These are phyloP conservation scores for Germaria angustata DNA, from an alignment of 2,888 invertebrate species.

Conservation along the genomic window DNA sequence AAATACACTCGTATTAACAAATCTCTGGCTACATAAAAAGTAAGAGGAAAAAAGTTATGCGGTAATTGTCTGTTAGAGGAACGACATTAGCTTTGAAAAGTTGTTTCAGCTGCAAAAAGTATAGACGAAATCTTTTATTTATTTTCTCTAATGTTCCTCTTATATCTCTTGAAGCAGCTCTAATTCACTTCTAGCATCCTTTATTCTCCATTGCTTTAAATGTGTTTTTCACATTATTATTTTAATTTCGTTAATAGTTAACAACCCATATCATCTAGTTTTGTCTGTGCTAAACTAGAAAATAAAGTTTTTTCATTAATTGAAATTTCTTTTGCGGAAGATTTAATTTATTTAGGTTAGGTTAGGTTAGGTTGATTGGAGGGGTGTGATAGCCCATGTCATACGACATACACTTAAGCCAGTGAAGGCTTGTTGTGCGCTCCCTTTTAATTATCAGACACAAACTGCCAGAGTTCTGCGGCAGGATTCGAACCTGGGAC, in stretches of 20 bases:
- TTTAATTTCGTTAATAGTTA: constrained; percentile 4
- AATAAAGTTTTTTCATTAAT: constrained; percentile 35
- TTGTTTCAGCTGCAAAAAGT: neutral
- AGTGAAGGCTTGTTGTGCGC: no score
- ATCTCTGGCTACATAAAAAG: neutral
- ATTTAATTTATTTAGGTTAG: neutral
- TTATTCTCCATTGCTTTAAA: neutral
- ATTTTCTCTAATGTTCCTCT: neutral
- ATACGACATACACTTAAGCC: no score
- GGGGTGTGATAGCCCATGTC: no score
- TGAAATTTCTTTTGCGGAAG: constrained; percentile 29
- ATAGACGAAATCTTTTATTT: neutral
- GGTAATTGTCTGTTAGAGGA: constrained; percentile 51
- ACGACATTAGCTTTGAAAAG: constrained; percentile 59
- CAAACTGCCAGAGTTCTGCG: no score
- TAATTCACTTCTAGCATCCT: neutral
- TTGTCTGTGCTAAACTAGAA: neutral
- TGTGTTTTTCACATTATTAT: neutral
- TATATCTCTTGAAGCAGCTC: neutral
- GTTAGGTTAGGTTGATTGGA: no score
- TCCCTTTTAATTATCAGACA: no score
- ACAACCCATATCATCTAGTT: neutral
- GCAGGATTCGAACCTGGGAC: no score
- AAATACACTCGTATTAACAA: constrained; percentile 1
- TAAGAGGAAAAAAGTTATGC: constrained; percentile 27